These are phyloP conservation scores for Bruchidius siliquastri DNA, from an alignment of 2,888 invertebrate species.

Conservation along the genomic window DNA sequence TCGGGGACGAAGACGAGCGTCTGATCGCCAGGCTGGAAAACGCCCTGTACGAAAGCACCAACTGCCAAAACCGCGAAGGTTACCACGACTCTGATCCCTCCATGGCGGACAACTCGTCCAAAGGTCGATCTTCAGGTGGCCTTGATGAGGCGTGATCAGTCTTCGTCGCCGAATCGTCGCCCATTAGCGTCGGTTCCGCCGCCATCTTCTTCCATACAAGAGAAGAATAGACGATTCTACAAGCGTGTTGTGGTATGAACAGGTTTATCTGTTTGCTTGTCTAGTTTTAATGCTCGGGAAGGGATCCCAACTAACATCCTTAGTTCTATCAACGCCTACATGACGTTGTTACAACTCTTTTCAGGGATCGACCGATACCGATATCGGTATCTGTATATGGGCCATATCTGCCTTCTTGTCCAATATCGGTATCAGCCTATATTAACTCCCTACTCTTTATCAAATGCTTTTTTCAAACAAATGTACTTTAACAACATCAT, in stretches of 20 bases:
- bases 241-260: not conserved
- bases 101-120: not conserved
- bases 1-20: conserved; percentile 98
- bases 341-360: too few relatives aligned
- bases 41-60: conserved; percentile 91
- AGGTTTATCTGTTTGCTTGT: not conserved
- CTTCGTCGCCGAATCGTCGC: not conserved
- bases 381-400: too few relatives aligned
- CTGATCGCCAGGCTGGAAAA: conserved; percentile 97
- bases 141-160: not conserved
- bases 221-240: not conserved
- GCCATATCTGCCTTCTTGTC: too few relatives aligned
- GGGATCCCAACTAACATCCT: too few relatives aligned
- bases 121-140: not conserved
- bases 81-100: too few relatives aligned
- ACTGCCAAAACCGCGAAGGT: conserved; percentile 66
- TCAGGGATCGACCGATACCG: too few relatives aligned
- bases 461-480: too few relatives aligned
- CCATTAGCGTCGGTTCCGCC: not conserved
- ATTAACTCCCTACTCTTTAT: too few relatives aligned
- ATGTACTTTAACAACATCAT: too few relatives aligned
- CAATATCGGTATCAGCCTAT: too few relatives aligned
- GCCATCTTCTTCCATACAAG: not conserved
- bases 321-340: too few relatives aligned
- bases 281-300: too few relatives aligned